A percentile compares a stretch with the other conserved stretches of the same genome.
Evolutionary conservation across 2,113 vertebrate species (phyloP).

Genomic region (Neolamprologus sp.): DNA sequence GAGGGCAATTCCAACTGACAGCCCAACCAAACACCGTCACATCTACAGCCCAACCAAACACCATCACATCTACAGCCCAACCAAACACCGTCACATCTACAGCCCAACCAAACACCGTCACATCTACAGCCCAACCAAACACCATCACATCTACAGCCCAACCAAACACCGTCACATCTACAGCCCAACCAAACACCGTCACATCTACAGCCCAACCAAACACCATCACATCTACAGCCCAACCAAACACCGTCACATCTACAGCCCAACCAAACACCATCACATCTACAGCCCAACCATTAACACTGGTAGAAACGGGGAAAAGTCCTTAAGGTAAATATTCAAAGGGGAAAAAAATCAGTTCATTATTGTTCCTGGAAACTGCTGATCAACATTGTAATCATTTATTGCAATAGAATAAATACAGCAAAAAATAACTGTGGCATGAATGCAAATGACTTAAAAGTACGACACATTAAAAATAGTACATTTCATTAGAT

Average conservation of each 20-base stretch:
- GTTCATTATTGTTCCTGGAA: neutral
- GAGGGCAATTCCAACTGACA: neutral
- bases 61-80: neutral
- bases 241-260: neutral
- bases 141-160: neutral
- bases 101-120: neutral
- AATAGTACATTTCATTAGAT: neutral
- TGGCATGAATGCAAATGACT: neutral
- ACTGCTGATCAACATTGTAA: neutral
- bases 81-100: too few species aligned
- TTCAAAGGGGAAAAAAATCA: fast-evolving
- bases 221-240: neutral
- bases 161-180: neutral
- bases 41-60: neutral
- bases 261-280: neutral
- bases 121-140: neutral
- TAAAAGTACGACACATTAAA: neutral
- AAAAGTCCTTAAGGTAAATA: neutral
- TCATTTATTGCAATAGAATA: neutral
- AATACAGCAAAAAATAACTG: neutral
- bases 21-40: neutral
- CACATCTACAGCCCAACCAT: neutral
- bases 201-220: neutral
- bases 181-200: neutral
- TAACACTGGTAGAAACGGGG: neutral